Evolutionary conservation across 2,113 vertebrate genomes (phyloP), one percentile per base, ranked within the genome.

Genomic region (Narcine bancroftii): DNA sequence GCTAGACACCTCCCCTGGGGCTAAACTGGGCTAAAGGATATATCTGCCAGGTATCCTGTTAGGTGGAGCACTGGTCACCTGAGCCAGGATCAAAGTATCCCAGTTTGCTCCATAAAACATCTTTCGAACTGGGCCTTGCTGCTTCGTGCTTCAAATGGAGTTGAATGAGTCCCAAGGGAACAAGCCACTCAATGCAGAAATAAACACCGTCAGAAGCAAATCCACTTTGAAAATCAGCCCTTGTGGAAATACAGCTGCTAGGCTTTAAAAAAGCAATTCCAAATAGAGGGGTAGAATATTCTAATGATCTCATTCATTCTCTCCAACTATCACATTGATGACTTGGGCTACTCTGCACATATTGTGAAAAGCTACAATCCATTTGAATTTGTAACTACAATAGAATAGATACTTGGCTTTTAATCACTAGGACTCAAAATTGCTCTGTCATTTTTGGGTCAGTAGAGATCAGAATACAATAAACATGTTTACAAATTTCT

Each of bases 1-100:
- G 97, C 94, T 95, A 96, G 96, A 98, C 96, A 97, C 97, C 96
- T 98, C 97, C 97, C 97, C 92, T 92, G 97, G 95, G 97, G 95
- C 94, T 95, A 95, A 92, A 63, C 63, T 96, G 96, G 96, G 95
- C 95, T 95, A 95, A 95, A 94, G 96, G 96, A 96, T 94, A 95
- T 94, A 95, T 94, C 94, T 92, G 95, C 95, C 94, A 53, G 92
- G 96, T 96, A 96, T 95, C 96, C 93, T 94, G 95, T 95, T 95
- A 94, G 95, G 95, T 95, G 95, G 94, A 96, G 95, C 95, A 94
- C 96, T 95, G 96, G 97, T 97, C 97, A 98, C 97, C 96, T 97
- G 97, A 98, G 96, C 96, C 96, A 95, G 94, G 96, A 97, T 98
- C 97, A 98, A 98, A 98, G 97, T 95, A 93, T 95, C 95, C 94